Base-by-base conservation (phyloP, 2,888 invertebrate genomes). In the Apamea sordens region DNA sequence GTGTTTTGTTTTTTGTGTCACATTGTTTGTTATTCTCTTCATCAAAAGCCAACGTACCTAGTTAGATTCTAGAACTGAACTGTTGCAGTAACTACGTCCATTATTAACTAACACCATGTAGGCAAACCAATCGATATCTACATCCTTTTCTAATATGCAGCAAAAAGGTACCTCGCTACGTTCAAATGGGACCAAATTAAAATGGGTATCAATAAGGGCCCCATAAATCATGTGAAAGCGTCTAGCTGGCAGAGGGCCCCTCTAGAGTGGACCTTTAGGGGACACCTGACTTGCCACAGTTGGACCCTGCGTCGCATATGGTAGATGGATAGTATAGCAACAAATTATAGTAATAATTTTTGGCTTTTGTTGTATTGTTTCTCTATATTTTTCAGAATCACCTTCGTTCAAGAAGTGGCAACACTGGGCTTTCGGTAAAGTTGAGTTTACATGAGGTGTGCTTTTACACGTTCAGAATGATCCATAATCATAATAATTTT, bases 191-290 rank as follows among this genome's bases (percentile, higher is more conserved):
- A 92, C 90, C 91, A 94, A 95, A 95, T 95, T 95, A 95, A 96
- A 95, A 93, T 92, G 93, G 92, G 92, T 93, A 94, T 94, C 95
- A 95, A 95, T 96, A 96, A 94, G 94, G 93, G 93, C 76, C 87
- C 86, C 79, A 88, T 97, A 96, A 96, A 96, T 96, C 96, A 96
- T 93, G 89, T 86, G 91, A 94, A 89, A 94, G 90, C 92, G 94
- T 94, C 94, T 94, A 94, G 93, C 93, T 93, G 91, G 93, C 93
- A 92, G 89, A 89, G 89, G 89, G 92, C 92, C 94, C 96, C 95
- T 95, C 93, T 93, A 87, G 92, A 96, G 94, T 94, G 94, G 94
- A 93, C 93, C 92, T 93, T 93, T 92, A 89, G 91, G 92, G 91
- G 91, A 89, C 95, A 95, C 94, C 95, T 95, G 94, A 94, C 94